Conservation (phyloP, 2,888 invertebrate species). For the Ametastegia equiseti region DNA sequence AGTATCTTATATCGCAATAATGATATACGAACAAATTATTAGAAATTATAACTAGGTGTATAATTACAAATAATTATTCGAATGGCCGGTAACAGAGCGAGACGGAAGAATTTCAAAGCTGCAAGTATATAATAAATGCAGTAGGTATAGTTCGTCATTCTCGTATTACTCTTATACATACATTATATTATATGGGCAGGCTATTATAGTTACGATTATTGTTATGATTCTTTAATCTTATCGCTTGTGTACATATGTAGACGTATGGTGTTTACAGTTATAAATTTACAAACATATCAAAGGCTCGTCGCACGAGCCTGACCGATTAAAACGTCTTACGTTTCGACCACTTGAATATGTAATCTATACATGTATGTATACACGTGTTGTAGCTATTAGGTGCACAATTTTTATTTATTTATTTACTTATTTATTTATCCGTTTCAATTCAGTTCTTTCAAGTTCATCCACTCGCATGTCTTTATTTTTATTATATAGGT, state of each 20-base stretch:
- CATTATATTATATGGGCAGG: no score
- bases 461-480: not conserved
- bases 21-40: no score
- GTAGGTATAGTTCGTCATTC: no score
- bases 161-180: no score
- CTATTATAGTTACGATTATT: not conserved
- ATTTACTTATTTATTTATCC: not conserved
- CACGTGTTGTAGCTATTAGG: not conserved
- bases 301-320: not conserved
- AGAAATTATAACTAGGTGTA: no score
- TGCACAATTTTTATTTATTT: no score
- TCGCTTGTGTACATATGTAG: conserved; percentile 7
- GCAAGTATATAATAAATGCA: no score
- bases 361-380: not conserved
- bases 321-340: conserved; percentile 22
- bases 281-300: conserved; percentile 12
- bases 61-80: no score
- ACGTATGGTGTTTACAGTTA: conserved; percentile 5
- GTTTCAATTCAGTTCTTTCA: not conserved
- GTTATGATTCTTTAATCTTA: conserved; percentile 16
- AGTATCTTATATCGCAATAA: no score
- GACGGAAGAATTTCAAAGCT: no score
- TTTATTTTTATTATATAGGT: no score
- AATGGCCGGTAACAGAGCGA: no score
- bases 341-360: not conserved